Conservation (phyloP, 2,797 vertebrate genomes). For the Cyclopterus lumpus region DNA sequence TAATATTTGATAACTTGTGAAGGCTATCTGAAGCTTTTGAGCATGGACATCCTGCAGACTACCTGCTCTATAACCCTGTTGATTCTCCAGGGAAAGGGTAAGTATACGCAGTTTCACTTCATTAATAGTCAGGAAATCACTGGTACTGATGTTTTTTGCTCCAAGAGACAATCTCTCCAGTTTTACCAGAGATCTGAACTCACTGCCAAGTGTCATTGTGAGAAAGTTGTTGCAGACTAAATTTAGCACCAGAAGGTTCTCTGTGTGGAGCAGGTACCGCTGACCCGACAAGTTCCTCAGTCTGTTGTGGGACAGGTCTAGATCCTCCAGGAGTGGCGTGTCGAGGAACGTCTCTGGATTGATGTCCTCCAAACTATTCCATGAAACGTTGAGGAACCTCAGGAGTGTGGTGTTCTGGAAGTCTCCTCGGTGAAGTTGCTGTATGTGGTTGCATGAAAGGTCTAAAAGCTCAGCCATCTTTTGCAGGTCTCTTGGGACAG, state of each 20-base stretch:
- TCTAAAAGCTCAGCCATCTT: constrained; percentile 74
- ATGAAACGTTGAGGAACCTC: constrained; percentile 83
- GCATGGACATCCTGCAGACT: constrained; percentile 64
- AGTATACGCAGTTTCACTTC: constrained; percentile 72
- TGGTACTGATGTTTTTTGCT: constrained; percentile 65
- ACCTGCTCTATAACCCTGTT: constrained; percentile 60
- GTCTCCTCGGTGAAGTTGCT: constrained; percentile 75
- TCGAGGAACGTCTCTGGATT: constrained; percentile 77
- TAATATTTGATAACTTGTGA: constrained; percentile 26
- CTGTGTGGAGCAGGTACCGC: constrained; percentile 67
- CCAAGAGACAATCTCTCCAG: constrained; percentile 84
- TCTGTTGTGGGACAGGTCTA: constrained; percentile 89
- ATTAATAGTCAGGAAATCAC: constrained; percentile 82
- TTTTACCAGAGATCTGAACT: constrained; percentile 71
- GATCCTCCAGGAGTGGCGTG: constrained; percentile 78
- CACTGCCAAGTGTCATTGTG: constrained; percentile 75
- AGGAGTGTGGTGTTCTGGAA: constrained; percentile 77
- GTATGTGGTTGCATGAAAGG: constrained; percentile 86
- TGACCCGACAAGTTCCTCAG: constrained; percentile 78
- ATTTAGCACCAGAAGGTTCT: constrained; percentile 81
- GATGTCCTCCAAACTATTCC: constrained; percentile 81
- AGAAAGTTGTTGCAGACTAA: constrained; percentile 84
- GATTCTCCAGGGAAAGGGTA: constrained; percentile 66
- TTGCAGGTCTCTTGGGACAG: constrained; percentile 79
- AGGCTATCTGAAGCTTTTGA: constrained; percentile 61